A percentile compares a stretch with the other conserved stretches of the same genome.
phyloP scores from a whole-genome alignment of 2,113 vertebrate species.

The Callospermophilus lateralis region DNA sequence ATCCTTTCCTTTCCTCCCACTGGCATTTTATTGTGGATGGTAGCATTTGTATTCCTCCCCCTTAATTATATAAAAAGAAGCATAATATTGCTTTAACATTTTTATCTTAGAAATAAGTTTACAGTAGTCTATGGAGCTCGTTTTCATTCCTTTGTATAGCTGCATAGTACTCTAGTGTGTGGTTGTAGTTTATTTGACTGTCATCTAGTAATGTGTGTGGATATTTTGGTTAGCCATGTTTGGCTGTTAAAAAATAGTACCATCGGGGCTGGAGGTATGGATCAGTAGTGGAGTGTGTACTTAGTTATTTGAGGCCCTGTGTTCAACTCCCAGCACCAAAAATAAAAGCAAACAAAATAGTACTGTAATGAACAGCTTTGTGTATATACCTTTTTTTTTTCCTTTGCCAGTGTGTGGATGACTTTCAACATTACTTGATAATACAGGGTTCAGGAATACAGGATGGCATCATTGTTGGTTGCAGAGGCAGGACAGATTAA shows the following conservation, averaged over 20 bases:
- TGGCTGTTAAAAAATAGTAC: conserved; percentile 35
- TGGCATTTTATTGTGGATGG: not conserved
- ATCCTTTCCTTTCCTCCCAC: conserved; percentile 35
- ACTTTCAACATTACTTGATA: conserved; percentile 44
- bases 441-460: not conserved
- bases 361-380: not conserved
- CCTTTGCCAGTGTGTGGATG: not conserved
- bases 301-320: not conserved
- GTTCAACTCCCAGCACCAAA: not conserved
- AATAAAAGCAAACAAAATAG: not conserved
- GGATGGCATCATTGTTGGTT: not conserved
- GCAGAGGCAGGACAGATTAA: not conserved
- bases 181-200: not conserved
- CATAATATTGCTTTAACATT: conserved; percentile 46
- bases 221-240: conserved; percentile 33
- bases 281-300: not conserved
- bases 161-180: not conserved
- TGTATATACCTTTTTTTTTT: not conserved
- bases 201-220: not conserved
- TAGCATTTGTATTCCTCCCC: not conserved
- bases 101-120: conserved; percentile 50
- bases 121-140: not conserved
- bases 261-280: not conserved
- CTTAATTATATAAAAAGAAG: conserved; percentile 29
- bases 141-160: conserved; percentile 35